Evolutionary conservation across 2,113 vertebrate species (phyloP).

Genomic region (Jaculus jaculus): DNA sequence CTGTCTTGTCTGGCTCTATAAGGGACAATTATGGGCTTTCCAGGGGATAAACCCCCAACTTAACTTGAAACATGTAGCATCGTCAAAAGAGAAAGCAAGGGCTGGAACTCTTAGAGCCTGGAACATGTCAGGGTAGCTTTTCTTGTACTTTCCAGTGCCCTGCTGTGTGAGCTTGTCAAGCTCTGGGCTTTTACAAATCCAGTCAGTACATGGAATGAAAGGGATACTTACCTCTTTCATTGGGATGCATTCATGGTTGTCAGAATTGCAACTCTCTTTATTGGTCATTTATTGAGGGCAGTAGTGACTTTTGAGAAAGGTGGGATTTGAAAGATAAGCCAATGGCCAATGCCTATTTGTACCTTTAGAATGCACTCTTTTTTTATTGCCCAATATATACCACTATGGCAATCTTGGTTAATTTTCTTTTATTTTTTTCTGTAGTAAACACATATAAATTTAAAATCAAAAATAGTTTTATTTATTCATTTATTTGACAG

Average conservation of each 20-base stretch:
- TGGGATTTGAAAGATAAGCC: slow-evolving; percentile 67
- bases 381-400: background rate
- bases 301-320: background rate
- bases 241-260: slow-evolving; percentile 42
- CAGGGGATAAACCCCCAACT: slow-evolving; percentile 24
- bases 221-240: slow-evolving; percentile 72
- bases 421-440: background rate
- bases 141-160: slow-evolving; percentile 59
- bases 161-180: slow-evolving; percentile 57
- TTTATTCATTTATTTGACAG: too few relatives aligned
- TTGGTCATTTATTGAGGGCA: slow-evolving; percentile 33
- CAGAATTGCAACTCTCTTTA: slow-evolving; percentile 46
- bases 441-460: background rate
- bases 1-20: background rate
- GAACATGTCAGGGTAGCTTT: slow-evolving; percentile 22
- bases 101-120: slow-evolving; percentile 73
- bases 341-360: slow-evolving; percentile 59
- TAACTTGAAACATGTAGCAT: slow-evolving; percentile 60
- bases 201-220: slow-evolving; percentile 8
- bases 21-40: slow-evolving; percentile 1
- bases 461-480: too few relatives aligned
- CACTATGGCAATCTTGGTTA: background rate
- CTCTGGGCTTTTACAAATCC: background rate
- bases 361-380: background rate
- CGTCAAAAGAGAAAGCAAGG: slow-evolving; percentile 75